Base-by-base conservation (phyloP, 2,888 invertebrate species). In the Dromius quadrimaculatus region DNA sequence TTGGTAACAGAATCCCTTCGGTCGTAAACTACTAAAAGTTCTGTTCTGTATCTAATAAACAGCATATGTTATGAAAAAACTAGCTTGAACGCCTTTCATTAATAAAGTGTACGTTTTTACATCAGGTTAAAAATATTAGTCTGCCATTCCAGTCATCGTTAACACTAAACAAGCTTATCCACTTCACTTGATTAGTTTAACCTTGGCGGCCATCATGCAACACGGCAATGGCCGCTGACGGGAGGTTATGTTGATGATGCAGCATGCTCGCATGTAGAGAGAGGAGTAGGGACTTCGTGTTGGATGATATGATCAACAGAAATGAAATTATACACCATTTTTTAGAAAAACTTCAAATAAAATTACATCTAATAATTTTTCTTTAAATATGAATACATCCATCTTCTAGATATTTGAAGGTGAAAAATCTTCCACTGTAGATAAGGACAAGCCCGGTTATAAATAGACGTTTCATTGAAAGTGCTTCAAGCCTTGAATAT, bases 111-210 rank as follows among this genome's bases (percentile, higher is more conserved):
- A 50, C 38, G 70, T 70, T 70, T 70, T 70, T 70, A 70, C 70
- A 70, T 61, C 70, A 70, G 70, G 70, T 70, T 70, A 62, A 70
- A 70, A 70, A 70, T 70, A 70, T 70, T 70, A 61, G 70, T 62
- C 70, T 62, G 70, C 62, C 70, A 70, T 70, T 62, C 70, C 70
- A 70, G 62, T 70, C 17, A 28, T 70, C 70, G 70, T 70, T 70
- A 61, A 70, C 70, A 70, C 50, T 70, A 70, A 70, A 70, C 70
- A 70, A 57, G 64, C 71, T 71, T 71, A 71, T 64, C 79, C 80
- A 81, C 81, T 80, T 79, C 78, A 77, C 74, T 79, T 78, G 79
- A 81, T 80, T 79, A 78, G 80, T 80, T 76, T 75, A 79, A 78
- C 81, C 80, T 81, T 81, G 80, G 75, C 36, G 75, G 77, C 74